Base-by-base conservation (phyloP, 2,888 invertebrate genomes). In the Andrena chrysosceles region DNA sequence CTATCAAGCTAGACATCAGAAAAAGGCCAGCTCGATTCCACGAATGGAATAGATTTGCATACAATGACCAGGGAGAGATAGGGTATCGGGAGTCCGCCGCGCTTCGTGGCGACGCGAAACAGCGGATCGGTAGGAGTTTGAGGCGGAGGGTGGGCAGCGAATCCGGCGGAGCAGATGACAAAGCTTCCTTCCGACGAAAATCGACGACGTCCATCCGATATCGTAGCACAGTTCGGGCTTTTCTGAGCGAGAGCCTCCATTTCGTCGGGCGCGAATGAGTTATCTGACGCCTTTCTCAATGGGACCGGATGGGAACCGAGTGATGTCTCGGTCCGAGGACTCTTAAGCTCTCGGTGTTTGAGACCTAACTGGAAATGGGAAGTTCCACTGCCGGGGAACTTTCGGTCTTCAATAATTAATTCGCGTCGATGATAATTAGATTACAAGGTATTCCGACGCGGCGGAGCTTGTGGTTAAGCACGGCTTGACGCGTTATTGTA, bases 1-100 rank as follows among this genome's bases (percentile, higher is more conserved):
- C 89, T 93, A 93, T 93, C 93, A 90, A 84, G 88, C 90, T 91
- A 91, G 92, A 92, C 92, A 93, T 93, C 93, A 91, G 90, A 91
- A 92, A 93, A 92, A 92, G 90, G 86, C 89, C 87, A 88, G 89
- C 90, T 91, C 90, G 92, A 92, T 93, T 92, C 91, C 90, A 89
- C 91, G 90, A 91, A 91, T 90, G 90, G 89, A 88, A 90, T 87
- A 89, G 89, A 93, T 93, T 93, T 93, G 92, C 93, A 93, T 93
- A 93, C 93, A 93, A 93, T 93, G 93, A 92, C 92, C 91, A 20
- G 20, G 86, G 85, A 84, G 89, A 92, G 91, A 91, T 89, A 87
- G 88, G 84, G 87, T 85, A 89, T 82, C 81, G 81, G 59, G 77
- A 79, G 85, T 86, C 79, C 56, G 79, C 72, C 70, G 81, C 76